Percentiles rank a stretch among this genome's conserved stretches.
Evolutionary conservation across 1,140 invertebrate species (phyloP).

Genomic region (Zaprionus capensis): DNA sequence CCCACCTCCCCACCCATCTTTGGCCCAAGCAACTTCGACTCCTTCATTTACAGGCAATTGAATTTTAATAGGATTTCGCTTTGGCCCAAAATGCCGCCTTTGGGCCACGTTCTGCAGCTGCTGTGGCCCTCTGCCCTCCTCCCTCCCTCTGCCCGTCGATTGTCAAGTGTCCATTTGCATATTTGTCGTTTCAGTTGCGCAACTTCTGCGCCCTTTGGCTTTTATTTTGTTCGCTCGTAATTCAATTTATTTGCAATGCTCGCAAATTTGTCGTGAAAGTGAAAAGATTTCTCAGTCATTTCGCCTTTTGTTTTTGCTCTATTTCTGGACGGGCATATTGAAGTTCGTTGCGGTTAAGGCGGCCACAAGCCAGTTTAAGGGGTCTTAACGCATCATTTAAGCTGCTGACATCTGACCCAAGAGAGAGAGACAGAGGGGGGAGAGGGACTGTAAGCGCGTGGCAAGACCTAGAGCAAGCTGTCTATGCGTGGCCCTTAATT

Average conservation of each 20-base stretch:
- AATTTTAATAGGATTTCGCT: slow-evolving; percentile 75
- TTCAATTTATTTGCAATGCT: slow-evolving; percentile 55
- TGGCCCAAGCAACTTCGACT: slow-evolving; percentile 10
- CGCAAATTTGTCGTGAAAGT: slow-evolving; percentile 25
- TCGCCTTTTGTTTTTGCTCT: slow-evolving; percentile 47
- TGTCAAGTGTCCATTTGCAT: slow-evolving; percentile 60
- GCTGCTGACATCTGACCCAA: slow-evolving; percentile 46
- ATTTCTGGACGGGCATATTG: slow-evolving; percentile 29
- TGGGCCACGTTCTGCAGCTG: slow-evolving; percentile 24
- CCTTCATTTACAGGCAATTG: slow-evolving; percentile 79
- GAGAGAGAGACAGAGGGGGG: background rate
- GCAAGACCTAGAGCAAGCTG: slow-evolving; percentile 27
- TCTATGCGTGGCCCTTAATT: slow-evolving; percentile 63
- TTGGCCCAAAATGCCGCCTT: slow-evolving; percentile 45
- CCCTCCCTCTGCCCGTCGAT: slow-evolving; percentile 17
- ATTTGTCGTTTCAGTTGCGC: slow-evolving; percentile 49
- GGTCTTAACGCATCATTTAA: slow-evolving; percentile 79
- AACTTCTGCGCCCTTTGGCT: slow-evolving; percentile 41
- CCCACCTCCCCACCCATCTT: too few species aligned
- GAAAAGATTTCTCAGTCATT: slow-evolving; percentile 40
- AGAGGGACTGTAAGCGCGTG: background rate
- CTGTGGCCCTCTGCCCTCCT: background rate
- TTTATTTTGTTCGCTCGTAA: slow-evolving; percentile 42
- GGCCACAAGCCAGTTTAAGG: slow-evolving; percentile 67
- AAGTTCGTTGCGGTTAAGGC: slow-evolving; percentile 42